These are phyloP conservation scores for Amblyteles armatorius DNA, from an alignment of 2,888 invertebrate genomes.

Conservation along the genomic window DNA sequence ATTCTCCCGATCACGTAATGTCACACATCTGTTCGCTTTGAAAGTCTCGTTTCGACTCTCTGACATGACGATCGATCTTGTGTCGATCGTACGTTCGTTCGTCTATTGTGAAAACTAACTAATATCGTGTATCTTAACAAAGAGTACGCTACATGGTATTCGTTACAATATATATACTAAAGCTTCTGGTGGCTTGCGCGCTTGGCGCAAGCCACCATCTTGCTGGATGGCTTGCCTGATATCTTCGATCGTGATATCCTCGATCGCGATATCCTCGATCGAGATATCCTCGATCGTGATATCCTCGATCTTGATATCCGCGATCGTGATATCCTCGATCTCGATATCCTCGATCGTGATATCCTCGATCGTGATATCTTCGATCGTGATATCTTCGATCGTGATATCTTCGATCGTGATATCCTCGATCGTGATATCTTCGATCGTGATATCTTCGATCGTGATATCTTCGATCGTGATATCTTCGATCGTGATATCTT, in stretches of 20 bases:
- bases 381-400: too few species aligned
- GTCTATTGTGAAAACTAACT: background rate
- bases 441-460: background rate
- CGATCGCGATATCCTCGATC: too few species aligned
- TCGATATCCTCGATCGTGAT: too few species aligned
- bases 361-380: too few species aligned
- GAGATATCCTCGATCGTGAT: too few species aligned
- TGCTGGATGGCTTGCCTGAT: background rate
- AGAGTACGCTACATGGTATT: background rate
- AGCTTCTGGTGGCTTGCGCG: background rate
- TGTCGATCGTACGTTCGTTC: background rate
- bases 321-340: too few species aligned
- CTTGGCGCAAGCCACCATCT: background rate
- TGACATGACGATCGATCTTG: background rate
- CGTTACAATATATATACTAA: background rate
- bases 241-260: background rate
- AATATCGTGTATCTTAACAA: background rate
- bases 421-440: too few species aligned
- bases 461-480: background rate
- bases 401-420: too few species aligned
- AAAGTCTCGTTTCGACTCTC: background rate
- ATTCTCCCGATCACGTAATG: background rate
- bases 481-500: background rate
- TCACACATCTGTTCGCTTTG: background rate
- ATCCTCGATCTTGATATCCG: too few species aligned